Conservation (phyloP, 2,888 invertebrate genomes). For the Sabatieria punctata region DNA sequence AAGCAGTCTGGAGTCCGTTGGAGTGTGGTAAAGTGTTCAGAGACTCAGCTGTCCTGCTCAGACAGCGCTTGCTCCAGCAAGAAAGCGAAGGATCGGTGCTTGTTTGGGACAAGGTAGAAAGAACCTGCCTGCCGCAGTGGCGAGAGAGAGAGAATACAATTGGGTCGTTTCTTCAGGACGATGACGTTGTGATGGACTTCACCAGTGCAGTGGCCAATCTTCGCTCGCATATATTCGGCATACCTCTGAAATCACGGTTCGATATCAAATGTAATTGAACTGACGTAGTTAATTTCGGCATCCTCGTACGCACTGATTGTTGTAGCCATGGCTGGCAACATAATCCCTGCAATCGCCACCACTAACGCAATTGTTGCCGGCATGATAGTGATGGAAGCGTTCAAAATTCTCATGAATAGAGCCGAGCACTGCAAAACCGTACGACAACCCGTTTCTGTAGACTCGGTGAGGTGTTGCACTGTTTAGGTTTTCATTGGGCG, state of each 20-base stretch:
- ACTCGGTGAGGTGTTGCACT: not conserved
- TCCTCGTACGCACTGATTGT: conserved; percentile 3
- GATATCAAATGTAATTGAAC: conserved; percentile 68
- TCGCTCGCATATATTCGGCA: conserved; percentile 71
- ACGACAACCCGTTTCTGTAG: conserved; percentile 11
- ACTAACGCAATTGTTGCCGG: conserved; percentile 96
- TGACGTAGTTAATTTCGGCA: not conserved
- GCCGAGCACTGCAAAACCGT: conserved; percentile 55
- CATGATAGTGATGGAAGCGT: conserved; percentile 71
- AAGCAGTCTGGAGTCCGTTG: conserved; percentile 39
- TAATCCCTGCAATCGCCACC: conserved; percentile 96
- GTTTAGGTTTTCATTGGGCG: conserved; percentile 36
- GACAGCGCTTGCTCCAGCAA: conserved; percentile 33
- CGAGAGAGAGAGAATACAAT: conserved; percentile 2
- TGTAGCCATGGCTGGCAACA: conserved; percentile 88
- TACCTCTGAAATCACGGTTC: conserved; percentile 67
- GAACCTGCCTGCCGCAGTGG: too few species aligned
- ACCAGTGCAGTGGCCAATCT: conserved; percentile 88
- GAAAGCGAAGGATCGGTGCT: conserved; percentile 47
- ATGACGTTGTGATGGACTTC: conserved; percentile 78
- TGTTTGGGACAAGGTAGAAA: conserved; percentile 83
- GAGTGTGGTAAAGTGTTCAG: conserved; percentile 49
- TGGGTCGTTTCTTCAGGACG: conserved; percentile 44
- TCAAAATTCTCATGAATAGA: conserved; percentile 48
- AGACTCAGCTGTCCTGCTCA: conserved; percentile 18